phyloP scores from a whole-genome alignment of 2,113 vertebrate genomes.

The Casuarius casuarius region DNA sequence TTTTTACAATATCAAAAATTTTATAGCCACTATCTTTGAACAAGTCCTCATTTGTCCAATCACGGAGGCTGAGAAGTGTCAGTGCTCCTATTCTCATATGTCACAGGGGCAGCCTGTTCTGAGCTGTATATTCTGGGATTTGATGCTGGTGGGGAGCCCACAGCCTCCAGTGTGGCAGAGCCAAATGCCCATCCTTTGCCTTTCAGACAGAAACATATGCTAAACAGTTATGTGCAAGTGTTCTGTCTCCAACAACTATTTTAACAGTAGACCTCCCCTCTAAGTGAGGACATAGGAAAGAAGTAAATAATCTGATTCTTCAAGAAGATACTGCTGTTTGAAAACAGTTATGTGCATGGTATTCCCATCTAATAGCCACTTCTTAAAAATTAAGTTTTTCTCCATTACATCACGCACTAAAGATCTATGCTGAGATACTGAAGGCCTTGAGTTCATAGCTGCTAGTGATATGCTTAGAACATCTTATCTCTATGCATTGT shows the following conservation, averaged over 20 bases:
- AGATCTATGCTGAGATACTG: background rate
- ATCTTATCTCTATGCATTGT: background rate
- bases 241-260: background rate
- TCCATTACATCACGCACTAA: background rate
- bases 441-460: background rate
- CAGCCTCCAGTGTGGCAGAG: background rate
- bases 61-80: background rate
- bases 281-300: background rate
- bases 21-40: background rate
- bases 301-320: background rate
- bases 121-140: background rate
- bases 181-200: background rate
- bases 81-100: accelerated
- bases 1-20: background rate
- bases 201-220: background rate
- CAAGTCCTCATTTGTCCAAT: background rate
- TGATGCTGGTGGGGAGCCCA: background rate
- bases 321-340: background rate
- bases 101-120: accelerated
- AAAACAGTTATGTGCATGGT: background rate
- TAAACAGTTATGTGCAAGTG: background rate
- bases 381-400: background rate
- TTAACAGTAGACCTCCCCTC: background rate
- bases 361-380: background rate
- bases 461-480: background rate